Base-by-base conservation (phyloP, 2,888 invertebrate genomes). In the Ophion slaviceki region DNA sequence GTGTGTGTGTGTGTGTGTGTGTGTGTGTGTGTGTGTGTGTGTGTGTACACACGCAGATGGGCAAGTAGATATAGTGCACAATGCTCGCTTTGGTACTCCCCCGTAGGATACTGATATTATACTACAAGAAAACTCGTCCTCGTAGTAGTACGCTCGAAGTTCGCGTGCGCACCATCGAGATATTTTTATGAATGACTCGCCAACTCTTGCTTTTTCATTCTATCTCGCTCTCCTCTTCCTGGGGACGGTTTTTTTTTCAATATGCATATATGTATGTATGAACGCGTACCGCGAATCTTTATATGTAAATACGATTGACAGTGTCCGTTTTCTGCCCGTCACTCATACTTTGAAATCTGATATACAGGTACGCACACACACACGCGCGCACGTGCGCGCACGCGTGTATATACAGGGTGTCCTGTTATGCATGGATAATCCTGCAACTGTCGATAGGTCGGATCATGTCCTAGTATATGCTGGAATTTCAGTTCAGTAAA, bases 151-250 rank as follows among this genome's bases (percentile, higher is more conserved):
- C 68, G 64, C 80, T 82, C 72, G 59, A 62, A 78, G 87, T 85
- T 86, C 57, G 86, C 85, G 86, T 86, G 83, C 86, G 82, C 83
- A 86, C 59, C 76, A 70, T 80, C 90, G 90, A 88, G 91, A 91
- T 92, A 93, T 93, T 93, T 93, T 93, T 92, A 93, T 93, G 92
- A 93, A 93, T 93, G 93, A 91, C 92, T 92, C 90, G 89, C 86
- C 83, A 77, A 79, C 77, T 77, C 82, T 83, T 74, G 67, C 80
- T 86, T 81, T 84, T 80, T 80, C 84, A 72, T 68, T 82, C 72
- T 72, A 53, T 81, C 53, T 83, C 40, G 59, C 75, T 71, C 77
- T 74, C 67, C 80, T 80, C 77, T 76, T 82, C 76, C 62, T 59
- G 62, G 67, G 74, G 64, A 72, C 61, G 61, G 57, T 53, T 68